These are phyloP conservation scores for Lipophrys pholis DNA, from an alignment of 2,113 vertebrate species.

Conservation along the genomic window DNA sequence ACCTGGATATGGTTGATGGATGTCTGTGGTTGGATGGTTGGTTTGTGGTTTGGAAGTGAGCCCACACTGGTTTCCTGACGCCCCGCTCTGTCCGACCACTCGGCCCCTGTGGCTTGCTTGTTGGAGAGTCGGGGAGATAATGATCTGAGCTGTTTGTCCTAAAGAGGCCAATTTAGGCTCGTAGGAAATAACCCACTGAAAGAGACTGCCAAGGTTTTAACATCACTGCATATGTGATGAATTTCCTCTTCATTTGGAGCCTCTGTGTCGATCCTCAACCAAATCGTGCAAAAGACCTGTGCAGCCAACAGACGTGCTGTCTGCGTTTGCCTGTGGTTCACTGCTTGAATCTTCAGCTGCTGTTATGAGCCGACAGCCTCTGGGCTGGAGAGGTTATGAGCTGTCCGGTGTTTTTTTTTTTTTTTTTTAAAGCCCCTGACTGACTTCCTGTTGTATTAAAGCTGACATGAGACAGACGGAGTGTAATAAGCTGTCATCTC, in stretches of 20 bases:
- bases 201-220: constrained; percentile 10
- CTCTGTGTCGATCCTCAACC: constrained; percentile 17
- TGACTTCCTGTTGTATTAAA: constrained; percentile 60
- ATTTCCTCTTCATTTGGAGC: constrained; percentile 1
- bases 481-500: constrained; percentile 58
- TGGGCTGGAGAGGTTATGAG: constrained; percentile 30
- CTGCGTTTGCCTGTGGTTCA: neutral
- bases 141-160: constrained; percentile 59
- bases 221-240: constrained; percentile 3
- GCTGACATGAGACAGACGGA: constrained; percentile 53
- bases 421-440: constrained; percentile 31
- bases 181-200: constrained; percentile 57
- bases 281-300: neutral
- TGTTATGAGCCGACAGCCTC: constrained; percentile 18
- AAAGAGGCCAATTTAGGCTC: constrained; percentile 46
- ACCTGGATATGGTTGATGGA: constrained; percentile 43
- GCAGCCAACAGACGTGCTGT: neutral
- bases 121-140: constrained; percentile 46
- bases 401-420: constrained; percentile 26
- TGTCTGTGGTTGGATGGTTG: constrained; percentile 23
- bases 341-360: constrained; percentile 7
- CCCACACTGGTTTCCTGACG: constrained; percentile 60
- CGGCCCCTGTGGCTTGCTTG: constrained; percentile 31
- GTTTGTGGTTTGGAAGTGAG: constrained; percentile 55
- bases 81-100: constrained; percentile 33